Evolutionary conservation across 2,113 vertebrate genomes (phyloP), one percentile per base, ranked within the genome.

Genomic region (Chrysemys picta): DNA sequence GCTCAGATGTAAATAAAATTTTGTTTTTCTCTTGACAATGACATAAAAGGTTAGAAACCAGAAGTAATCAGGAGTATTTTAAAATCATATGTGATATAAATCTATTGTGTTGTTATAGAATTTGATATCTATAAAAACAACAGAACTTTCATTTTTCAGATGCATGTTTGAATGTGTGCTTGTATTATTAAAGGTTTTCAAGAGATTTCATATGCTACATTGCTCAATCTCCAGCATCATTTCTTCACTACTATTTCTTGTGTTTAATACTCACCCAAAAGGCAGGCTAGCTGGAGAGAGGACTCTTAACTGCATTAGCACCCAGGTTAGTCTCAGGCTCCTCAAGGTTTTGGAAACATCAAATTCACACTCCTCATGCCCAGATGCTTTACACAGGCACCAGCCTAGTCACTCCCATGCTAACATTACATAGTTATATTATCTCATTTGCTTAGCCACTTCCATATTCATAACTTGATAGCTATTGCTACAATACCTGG

Each of bases 1-100:
- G 78, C 47, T 93, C 81, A 88, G 65, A 88, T 49, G 79, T 87
- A 96, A 96, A 94, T 83, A 95, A 93, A 96, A 50, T 89, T 90
- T 62, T 90, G 90, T 6, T 5, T 69, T 54, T 91, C 94, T 86
- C 78, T 83, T 89, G 93, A 91, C 82, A 87, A 22, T 11, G 3
- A 10, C 52, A 93, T 59, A 82, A 89, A 94, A 95, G 69, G 84
- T 62, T 90, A 45, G 53, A 91, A 95, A 1, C 5, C 49, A 59
- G 85, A 92, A 94, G 87, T 78, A 84, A 80, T 4, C 25, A 38
- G 10, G 3, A 88, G 10, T 80, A 85, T 80, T 95, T 95, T 31
- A 84, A 97, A 94, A 89, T 76, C 9, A 38, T 89, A 89, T 88
- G 81, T 19, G 4, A 7, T 80, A 87, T 59, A 16, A 89, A 78